A percentile compares a stretch with the other conserved stretches of the same genome.
These are phyloP conservation scores for Spondyliosoma cantharus DNA, from an alignment of 2,797 vertebrate species.

Conservation along the genomic window DNA sequence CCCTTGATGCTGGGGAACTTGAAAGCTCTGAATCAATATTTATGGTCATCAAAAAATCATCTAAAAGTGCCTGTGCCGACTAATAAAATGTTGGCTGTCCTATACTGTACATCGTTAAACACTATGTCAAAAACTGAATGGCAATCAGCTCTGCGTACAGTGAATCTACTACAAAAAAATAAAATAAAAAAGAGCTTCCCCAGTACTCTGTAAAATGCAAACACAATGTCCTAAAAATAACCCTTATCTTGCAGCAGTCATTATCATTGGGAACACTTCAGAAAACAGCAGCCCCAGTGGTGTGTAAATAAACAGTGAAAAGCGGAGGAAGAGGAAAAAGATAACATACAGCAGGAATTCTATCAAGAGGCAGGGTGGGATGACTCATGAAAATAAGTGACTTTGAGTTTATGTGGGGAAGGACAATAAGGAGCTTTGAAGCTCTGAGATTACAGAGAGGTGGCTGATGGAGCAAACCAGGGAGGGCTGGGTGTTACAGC, in stretches of 20 bases:
- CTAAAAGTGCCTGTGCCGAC: conserved; percentile 46
- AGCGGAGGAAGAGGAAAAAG: conserved; percentile 73
- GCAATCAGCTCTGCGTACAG: conserved; percentile 44
- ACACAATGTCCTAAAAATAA: conserved; percentile 84
- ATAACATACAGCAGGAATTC: conserved; percentile 78
- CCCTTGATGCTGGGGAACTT: conserved; percentile 52
- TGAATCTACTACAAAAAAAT: conserved; percentile 65
- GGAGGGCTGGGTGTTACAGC: conserved; percentile 55
- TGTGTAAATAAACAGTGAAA: conserved; percentile 80
- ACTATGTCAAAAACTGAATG: conserved; percentile 51
- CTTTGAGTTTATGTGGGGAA: conserved; percentile 79
- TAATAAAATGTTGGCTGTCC: conserved; percentile 54
- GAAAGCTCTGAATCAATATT: conserved; percentile 67
- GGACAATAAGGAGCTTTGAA: conserved; percentile 83
- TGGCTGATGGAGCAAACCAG: conserved; percentile 74
- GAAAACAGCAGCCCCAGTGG: conserved; percentile 80
- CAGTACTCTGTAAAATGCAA: conserved; percentile 72
- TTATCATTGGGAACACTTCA: conserved; percentile 83
- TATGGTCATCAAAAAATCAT: conserved; percentile 62
- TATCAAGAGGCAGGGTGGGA: conserved; percentile 77
- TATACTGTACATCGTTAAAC: conserved; percentile 44
- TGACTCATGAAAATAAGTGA: conserved; percentile 83
- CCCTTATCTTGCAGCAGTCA: conserved; percentile 81
- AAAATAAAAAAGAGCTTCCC: conserved; percentile 35
- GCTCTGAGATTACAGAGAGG: conserved; percentile 76